Evolutionary conservation across 2,888 invertebrate genomes (phyloP), one percentile per base, ranked within the genome.

Genomic region (Helobdella robusta): DNA sequence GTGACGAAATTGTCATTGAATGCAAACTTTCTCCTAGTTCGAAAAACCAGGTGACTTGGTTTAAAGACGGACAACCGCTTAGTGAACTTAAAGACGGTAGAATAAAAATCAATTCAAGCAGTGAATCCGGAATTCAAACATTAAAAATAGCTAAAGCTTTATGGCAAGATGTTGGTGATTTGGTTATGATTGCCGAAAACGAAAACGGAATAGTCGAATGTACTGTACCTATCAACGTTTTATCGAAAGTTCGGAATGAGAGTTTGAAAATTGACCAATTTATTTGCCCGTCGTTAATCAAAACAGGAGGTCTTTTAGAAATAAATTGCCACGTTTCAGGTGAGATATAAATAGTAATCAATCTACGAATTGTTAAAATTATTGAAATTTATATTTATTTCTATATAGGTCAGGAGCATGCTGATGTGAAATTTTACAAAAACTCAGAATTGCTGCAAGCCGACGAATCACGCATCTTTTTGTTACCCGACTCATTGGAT

Each of bases 31-130:
- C n/a, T n/a, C n/a, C n/a, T n/a, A n/a, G n/a, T n/a, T n/a, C n/a
- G n/a, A n/a, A n/a, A n/a, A n/a, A n/a, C n/a, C n/a, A n/a, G n/a
- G 64, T 59, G 35, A 40, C 36, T 23, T 44, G 32, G 54, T 30
- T 61, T 23, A 64, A 40, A 23, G 54, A 67, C 25, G 64, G 58
- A 28, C 52, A 59, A 30, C 59, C 44, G 11, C 36, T 65, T 56
- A 58, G n/a, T 56, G 28, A 25, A 30, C 30, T 30, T 30, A 28
- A 56, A 30, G 56, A 28, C 18, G 56, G 32, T 30, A 56, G 28
- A 25, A 32, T 20, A 30, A 8, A 23, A 25, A 32, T 56, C 6
- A 30, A 25, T 56, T n/a, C 18, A 56, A 15, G 15, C 32, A 20
- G 18, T 30, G 11, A 56, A 30, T n/a, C 25, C 8, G 20, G 56